Conservation (phyloP, 30 jellyfish, hydroid and myxozoan genomes). For the Cassiopea xamachana region DNA sequence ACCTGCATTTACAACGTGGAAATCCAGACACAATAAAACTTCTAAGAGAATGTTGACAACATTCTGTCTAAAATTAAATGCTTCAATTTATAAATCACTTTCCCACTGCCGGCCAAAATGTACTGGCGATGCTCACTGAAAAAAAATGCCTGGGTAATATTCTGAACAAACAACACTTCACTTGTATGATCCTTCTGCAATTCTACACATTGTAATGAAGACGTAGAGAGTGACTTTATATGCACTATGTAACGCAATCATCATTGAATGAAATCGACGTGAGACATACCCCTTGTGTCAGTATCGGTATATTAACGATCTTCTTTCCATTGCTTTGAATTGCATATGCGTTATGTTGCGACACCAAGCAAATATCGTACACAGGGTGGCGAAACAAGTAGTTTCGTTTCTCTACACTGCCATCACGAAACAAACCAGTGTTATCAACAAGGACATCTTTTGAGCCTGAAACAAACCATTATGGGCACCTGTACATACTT, state of each 20-base stretch:
- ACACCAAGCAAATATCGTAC: conserved; percentile 66
- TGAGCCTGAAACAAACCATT: conserved; percentile 24
- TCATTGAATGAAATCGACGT: not conserved
- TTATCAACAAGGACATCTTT: conserved; percentile 64
- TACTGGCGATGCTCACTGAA: too few relatives aligned
- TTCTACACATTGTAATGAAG: not conserved
- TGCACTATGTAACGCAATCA: not conserved
- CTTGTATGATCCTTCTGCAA: not conserved
- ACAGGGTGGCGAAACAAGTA: conserved; percentile 69
- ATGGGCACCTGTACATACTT: not conserved
- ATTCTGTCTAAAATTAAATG: too few relatives aligned
- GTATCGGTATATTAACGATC: conserved; percentile 65
- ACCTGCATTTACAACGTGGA: too few relatives aligned
- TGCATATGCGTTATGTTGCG: conserved; percentile 76
- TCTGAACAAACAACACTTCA: too few relatives aligned
- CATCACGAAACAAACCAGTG: conserved; percentile 83
- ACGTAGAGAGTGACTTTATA: not conserved
- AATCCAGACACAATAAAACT: too few relatives aligned
- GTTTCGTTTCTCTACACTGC: conserved; percentile 64
- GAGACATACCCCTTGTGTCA: conserved; percentile 70
- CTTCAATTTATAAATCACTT: too few relatives aligned
- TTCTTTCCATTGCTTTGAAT: conserved; percentile 72
- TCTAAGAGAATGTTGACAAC: too few relatives aligned
- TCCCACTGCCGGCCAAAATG: too few relatives aligned
- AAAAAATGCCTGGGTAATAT: too few relatives aligned